Percentiles rank a stretch among this genome's conserved stretches.
phyloP scores from a whole-genome alignment of 2,888 invertebrate species.

The Crossocerus cetratus region DNA sequence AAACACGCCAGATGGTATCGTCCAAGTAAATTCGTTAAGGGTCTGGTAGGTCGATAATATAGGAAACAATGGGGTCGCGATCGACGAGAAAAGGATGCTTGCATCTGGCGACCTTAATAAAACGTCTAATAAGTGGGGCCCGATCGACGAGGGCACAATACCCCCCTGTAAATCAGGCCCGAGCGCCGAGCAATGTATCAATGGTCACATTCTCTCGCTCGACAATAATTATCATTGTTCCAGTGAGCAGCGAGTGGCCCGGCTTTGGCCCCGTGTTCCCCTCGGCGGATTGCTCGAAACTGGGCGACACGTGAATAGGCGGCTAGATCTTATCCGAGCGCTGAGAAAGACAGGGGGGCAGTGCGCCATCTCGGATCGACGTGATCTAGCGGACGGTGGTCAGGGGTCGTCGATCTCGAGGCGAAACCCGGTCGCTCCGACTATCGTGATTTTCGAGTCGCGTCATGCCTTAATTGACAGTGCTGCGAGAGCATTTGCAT shows the following conservation, averaged over 20 bases:
- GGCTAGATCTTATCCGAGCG: background rate
- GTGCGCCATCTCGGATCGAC: background rate
- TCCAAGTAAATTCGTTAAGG: no score
- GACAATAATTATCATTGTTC: conserved; percentile 9
- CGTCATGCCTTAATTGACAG: conserved; percentile 32
- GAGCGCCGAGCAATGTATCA: background rate
- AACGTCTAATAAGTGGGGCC: background rate
- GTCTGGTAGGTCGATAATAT: no score
- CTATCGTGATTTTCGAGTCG: conserved; percentile 25
- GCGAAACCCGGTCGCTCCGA: background rate
- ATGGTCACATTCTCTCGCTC: background rate
- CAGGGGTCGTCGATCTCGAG: background rate
- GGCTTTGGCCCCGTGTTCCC: background rate
- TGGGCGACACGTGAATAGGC: background rate
- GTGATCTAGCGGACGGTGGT: background rate
- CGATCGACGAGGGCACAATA: conserved; percentile 3
- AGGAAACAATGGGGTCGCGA: no score
- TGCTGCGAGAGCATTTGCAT: conserved; percentile 41
- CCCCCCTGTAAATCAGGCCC: background rate
- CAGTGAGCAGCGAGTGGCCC: background rate
- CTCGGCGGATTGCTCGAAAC: background rate
- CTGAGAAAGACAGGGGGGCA: background rate
- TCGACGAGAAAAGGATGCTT: no score
- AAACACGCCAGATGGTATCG: no score
- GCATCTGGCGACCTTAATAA: no score